phyloP scores from a whole-genome alignment of 2,113 vertebrate species.

The Grantiella picta region DNA sequence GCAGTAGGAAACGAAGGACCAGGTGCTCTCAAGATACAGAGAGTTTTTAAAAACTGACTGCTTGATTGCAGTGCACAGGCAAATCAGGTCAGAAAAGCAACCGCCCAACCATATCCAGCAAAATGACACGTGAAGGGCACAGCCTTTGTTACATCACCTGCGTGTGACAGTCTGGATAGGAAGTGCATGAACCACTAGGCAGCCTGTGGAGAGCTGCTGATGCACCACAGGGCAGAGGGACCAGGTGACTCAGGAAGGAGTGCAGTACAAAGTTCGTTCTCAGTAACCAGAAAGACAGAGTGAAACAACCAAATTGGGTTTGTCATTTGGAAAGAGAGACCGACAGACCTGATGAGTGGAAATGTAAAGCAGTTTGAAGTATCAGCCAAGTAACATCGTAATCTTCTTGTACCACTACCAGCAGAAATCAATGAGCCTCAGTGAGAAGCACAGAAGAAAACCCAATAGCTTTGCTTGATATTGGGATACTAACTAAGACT shows the following conservation, averaged over 20 bases:
- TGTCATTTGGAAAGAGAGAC: background rate
- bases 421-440: background rate
- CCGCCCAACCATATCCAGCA: background rate
- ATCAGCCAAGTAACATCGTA: background rate
- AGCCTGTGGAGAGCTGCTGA: background rate
- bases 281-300: background rate
- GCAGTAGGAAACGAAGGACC: background rate
- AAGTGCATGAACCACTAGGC: fast-evolving
- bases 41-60: background rate
- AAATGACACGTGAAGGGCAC: background rate
- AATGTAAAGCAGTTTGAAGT: background rate
- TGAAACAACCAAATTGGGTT: background rate
- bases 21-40: background rate
- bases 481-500: background rate
- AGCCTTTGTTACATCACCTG: background rate
- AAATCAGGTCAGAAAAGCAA: background rate
- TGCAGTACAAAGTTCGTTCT: fast-evolving
- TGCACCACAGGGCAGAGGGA: background rate
- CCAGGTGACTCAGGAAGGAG: background rate
- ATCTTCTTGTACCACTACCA: background rate
- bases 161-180: background rate
- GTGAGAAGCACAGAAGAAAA: background rate
- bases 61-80: fast-evolving
- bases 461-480: background rate
- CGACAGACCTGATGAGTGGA: background rate